phyloP scores from a whole-genome alignment of 2,888 invertebrate species.

The Ferdinandea cuprea region DNA sequence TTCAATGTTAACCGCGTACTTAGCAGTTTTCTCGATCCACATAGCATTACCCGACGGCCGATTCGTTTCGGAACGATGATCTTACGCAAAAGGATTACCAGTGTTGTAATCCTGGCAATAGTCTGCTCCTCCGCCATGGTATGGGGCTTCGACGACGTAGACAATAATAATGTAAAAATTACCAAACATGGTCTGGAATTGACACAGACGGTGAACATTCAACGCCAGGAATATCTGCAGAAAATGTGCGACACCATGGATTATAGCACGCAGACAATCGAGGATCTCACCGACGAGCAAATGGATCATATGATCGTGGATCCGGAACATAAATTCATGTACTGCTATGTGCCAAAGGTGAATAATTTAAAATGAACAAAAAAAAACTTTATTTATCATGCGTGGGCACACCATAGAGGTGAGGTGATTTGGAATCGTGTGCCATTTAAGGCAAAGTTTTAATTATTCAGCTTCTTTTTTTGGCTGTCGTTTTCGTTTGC shows the following conservation, averaged over 20 bases:
- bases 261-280: conserved; percentile 80
- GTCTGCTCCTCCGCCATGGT: conserved; percentile 65
- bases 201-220: conserved; percentile 86
- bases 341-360: conserved; percentile 97
- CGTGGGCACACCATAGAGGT: background rate
- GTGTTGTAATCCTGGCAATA: conserved; percentile 67
- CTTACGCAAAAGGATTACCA: conserved; percentile 62
- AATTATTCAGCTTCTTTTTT: conserved; percentile 37
- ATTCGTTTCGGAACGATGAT: conserved; percentile 69
- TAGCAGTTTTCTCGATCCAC: conserved; percentile 48
- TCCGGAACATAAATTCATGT: conserved; percentile 91
- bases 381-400: no score
- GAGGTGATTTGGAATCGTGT: conserved; percentile 13
- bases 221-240: conserved; percentile 86
- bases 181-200: conserved; percentile 85
- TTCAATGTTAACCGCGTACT: conserved; percentile 65
- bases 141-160: conserved; percentile 79
- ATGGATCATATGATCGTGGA: conserved; percentile 93
- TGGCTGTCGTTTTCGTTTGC: background rate
- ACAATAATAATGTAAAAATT: conserved; percentile 82
- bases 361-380: conserved; percentile 77
- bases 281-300: conserved; percentile 84
- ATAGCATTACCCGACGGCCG: conserved; percentile 42
- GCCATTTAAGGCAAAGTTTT: conserved; percentile 9
- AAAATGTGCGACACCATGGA: conserved; percentile 85